Base-by-base conservation (phyloP, 2,113 vertebrate genomes). In the Datnioides undecimradiatus region DNA sequence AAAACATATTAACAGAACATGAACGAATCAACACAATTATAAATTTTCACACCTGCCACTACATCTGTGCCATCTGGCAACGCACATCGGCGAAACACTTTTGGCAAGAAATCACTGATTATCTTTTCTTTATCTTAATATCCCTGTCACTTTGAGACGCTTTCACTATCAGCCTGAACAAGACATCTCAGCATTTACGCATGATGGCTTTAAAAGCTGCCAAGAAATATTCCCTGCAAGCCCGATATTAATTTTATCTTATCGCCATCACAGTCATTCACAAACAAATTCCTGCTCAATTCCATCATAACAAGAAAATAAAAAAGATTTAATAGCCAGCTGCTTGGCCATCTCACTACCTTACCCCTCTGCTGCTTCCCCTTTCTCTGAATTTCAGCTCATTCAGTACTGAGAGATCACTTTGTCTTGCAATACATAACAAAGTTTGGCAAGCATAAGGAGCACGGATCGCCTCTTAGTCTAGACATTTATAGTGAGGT, bases 211-310 rank as follows among this genome's bases (percentile, higher is more conserved):
- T 7, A 34, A 78, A 29, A 21, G 33, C 34, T 49, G 51, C 60
- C 59, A 70, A 63, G 21, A 66, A 49, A 58, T 51, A 25, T 27
- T 41, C 10, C 10, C 41, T 48, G 58, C 16, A 6, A 21, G 27
- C 36, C 38, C 38, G n/a, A 48, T 57, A 31, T 52, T 55, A 63
- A 63, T 60, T 25, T 69, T 21, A 43, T 69, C 55, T 41, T 45
- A 38, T 65, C 16, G n/a, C 36, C 38, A 27, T n/a, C n/a, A 14
- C n/a, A 34, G 49, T 19, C 4, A 14, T 34, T 52, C 27, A 40
- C 10, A 60, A 31, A 55, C 54, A 51, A 41, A n/a, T 33, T 49
- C 5, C 0, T 0, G 3, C 45, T 41, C 19, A 19, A 17, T 41
- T 31, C 16, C 1, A 16, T 23, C 25, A 31, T 25, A 65, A 66